A percentile compares a stretch with the other conserved stretches of the same genome.
Evolutionary conservation across 1,140 invertebrate species (phyloP).

Genomic region (Trichonephila inaurata): DNA sequence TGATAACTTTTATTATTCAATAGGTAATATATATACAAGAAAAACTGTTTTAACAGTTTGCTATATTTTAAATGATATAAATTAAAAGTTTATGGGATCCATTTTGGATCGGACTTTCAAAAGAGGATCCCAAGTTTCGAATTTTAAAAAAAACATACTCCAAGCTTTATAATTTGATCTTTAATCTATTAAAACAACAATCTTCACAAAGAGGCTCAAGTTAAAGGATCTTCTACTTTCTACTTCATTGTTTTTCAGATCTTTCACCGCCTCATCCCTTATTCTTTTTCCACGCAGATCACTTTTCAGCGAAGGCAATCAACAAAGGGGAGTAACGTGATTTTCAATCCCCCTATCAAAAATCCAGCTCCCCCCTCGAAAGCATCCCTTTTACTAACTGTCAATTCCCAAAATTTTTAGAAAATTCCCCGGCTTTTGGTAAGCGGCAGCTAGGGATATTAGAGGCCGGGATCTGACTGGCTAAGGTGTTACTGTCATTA

Average conservation of each 20-base stretch:
- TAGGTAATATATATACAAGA: no score
- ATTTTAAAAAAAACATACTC: not conserved
- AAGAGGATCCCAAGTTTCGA: not conserved
- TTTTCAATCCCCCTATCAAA: slow-evolving; percentile 13
- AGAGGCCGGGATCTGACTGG: slow-evolving; percentile 31
- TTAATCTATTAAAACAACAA: not conserved
- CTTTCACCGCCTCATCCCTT: not conserved
- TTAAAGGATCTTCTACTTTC: not conserved
- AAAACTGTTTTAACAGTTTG: no score
- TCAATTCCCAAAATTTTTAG: slow-evolving; percentile 74
- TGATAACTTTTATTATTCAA: no score
- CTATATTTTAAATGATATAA: no score
- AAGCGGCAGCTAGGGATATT: slow-evolving; percentile 53
- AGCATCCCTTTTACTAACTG: slow-evolving; percentile 46
- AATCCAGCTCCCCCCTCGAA: not conserved
- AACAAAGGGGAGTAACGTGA: slow-evolving; percentile 53
- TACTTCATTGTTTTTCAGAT: slow-evolving; percentile 6
- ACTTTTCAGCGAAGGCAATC: slow-evolving; percentile 41
- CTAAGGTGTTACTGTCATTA: slow-evolving; percentile 70
- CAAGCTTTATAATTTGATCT: not conserved
- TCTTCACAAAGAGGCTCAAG: no score
- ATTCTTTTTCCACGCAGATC: slow-evolving; percentile 28
- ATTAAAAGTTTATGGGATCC: no score
- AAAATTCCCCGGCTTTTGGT: slow-evolving; percentile 36
- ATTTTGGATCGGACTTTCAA: no score